Evolutionary conservation across 2,888 invertebrate species (phyloP), one percentile per base, ranked within the genome.

Genomic region (Cyrtodaria siliqua): DNA sequence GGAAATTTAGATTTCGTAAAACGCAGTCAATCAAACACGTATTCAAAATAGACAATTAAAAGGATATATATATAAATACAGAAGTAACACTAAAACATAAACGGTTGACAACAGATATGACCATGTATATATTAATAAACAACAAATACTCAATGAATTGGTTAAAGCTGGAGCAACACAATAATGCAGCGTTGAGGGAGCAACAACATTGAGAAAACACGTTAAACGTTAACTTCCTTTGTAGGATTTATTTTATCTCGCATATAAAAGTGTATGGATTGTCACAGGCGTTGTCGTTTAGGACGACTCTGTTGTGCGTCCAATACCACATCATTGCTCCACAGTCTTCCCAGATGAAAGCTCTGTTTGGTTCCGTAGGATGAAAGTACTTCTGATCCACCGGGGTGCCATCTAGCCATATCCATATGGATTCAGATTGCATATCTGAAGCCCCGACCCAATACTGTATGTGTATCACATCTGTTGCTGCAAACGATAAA

Each of bases 361-460:
- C 26, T 26, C 49, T 42, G 33, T 64, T 64, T 4, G 64, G 64
- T 38, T 64, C 64, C 4, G 16, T 29, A 0, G 64, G 53, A 42
- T 64, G 64, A 24, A 64, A 64, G 55, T 27, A 64, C 16, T n/a
- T 23, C 12, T 44, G 20, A 29, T 63, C 52, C 4, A 73, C 67
- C 4, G 50, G 20, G 16, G 40, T 50, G 3, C 42, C 52, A 18
- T 73, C 73, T 14, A 62, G n/a, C 73, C 73, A 73, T 16, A 29
- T 18, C 57, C 67, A 73, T 2, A 20, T 9, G 16, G 55, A 50
- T 40, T 68, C 62, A n/a, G 62, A 44, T 14, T 27, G 16, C 14
- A 57, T 23, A 26, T 73, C 67, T 1, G 67, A 61, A 0, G 62
- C 73, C 0, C 73, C 73, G 1, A 73, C 67, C 73, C 73, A 73